These are phyloP conservation scores for Drosophila aldrichi DNA, from an alignment of 2,888 invertebrate genomes.

Conservation along the genomic window DNA sequence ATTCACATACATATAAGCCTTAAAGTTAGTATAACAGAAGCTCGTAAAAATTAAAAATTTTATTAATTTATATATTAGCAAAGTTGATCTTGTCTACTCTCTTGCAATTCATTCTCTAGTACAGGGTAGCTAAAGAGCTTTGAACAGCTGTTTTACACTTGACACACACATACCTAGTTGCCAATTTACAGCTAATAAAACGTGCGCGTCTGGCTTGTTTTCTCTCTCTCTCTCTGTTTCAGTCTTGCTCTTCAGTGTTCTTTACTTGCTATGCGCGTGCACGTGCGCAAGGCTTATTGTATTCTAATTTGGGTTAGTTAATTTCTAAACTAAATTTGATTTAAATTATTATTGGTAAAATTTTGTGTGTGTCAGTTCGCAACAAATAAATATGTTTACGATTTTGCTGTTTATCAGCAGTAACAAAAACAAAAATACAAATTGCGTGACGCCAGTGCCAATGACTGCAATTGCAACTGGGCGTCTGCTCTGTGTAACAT, in stretches of 20 bases:
- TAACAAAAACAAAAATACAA: slow-evolving; percentile 38
- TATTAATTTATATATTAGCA: not conserved
- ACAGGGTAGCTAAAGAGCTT: slow-evolving; percentile 15
- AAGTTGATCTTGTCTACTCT: not conserved
- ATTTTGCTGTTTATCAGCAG: slow-evolving; percentile 47
- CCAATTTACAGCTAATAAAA: slow-evolving; percentile 18
- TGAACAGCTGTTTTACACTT: slow-evolving; percentile 36
- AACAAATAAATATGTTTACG: slow-evolving; percentile 70
- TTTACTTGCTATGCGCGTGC: slow-evolving; percentile 61
- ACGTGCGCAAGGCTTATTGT: slow-evolving; percentile 57
- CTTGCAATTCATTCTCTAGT: not conserved
- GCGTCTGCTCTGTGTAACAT: slow-evolving; percentile 50
- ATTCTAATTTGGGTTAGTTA: slow-evolving; percentile 57
- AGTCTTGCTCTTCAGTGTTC: not conserved
- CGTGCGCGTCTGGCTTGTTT: slow-evolving; percentile 18
- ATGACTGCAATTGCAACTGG: slow-evolving; percentile 43
- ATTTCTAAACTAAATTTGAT: slow-evolving; percentile 17
- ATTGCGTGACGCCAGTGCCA: slow-evolving; percentile 70
- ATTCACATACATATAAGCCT: too few relatives aligned
- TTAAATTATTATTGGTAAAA: slow-evolving; percentile 6
- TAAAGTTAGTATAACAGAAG: not conserved
- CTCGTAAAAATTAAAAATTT: not conserved
- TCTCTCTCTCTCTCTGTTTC: slow-evolving; percentile 6
- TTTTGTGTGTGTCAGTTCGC: slow-evolving; percentile 2
- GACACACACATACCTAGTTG: slow-evolving; percentile 15